A percentile compares a stretch with the other conserved stretches of the same genome.
Conservation (phyloP, 2,888 invertebrate species). For the Temnothorax ravouxi region DNA sequence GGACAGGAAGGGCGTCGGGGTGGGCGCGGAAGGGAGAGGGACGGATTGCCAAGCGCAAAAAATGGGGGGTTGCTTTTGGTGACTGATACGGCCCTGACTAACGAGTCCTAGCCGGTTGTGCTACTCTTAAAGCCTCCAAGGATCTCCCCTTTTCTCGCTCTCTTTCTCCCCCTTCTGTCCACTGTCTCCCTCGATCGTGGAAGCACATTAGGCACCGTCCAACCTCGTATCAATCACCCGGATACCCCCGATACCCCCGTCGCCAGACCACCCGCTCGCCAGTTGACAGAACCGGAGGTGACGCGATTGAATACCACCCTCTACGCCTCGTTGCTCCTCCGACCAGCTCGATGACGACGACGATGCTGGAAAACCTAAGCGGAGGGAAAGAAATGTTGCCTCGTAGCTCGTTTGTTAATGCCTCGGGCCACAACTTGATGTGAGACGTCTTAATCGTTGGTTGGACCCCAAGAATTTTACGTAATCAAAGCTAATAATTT, state of each 20-base stretch:
- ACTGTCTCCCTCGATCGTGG: constrained; percentile 64
- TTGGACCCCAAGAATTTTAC: neutral
- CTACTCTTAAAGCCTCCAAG: constrained; percentile 77
- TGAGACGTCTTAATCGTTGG: constrained; percentile 2
- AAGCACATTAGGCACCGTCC: constrained; percentile 84
- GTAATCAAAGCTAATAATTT: neutral
- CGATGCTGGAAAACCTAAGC: constrained; percentile 58
- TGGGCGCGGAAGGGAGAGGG: constrained; percentile 46
- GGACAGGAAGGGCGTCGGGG: constrained; percentile 20
- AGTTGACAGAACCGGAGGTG: constrained; percentile 81
- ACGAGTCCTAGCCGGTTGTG: constrained; percentile 76
- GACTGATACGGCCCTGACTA: constrained; percentile 82
- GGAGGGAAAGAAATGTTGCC: constrained; percentile 61
- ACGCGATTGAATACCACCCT: constrained; percentile 82
- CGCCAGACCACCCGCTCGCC: constrained; percentile 25
- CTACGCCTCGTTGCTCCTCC: constrained; percentile 62
- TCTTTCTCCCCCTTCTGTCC: constrained; percentile 42
- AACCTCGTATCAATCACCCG: constrained; percentile 84
- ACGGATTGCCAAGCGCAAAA: constrained; percentile 65
- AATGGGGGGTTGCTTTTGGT: constrained; percentile 81
- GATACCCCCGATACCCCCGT: constrained; percentile 69
- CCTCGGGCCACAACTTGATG: neutral
- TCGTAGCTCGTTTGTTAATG: constrained; percentile 28
- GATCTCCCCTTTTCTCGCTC: constrained; percentile 65
- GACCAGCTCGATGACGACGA: constrained; percentile 56